phyloP scores from a whole-genome alignment of 2,797 vertebrate genomes.

The Aselliscus stoliczkanus region DNA sequence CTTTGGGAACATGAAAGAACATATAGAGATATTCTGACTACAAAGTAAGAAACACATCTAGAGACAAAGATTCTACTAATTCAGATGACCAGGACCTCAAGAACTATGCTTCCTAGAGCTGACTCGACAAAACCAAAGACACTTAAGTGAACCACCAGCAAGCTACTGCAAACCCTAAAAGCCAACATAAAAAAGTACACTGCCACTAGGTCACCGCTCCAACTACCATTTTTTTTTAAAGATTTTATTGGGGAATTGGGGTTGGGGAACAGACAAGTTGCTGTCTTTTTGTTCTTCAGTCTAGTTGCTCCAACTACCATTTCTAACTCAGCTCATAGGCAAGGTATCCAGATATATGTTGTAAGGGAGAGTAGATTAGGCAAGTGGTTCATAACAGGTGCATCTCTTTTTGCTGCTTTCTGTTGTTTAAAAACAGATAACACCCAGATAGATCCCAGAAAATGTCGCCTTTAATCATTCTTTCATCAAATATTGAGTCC shows the following conservation, averaged over 20 bases:
- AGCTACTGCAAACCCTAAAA: not conserved
- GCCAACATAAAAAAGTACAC: not conserved
- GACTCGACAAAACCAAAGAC: conserved; percentile 15
- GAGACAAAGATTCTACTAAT: not conserved
- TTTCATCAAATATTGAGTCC: conserved; percentile 20
- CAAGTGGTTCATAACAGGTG: not conserved
- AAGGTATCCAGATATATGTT: not conserved
- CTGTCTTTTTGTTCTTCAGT: too few relatives aligned
- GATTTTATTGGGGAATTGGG: too few relatives aligned
- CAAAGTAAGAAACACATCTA: conserved; percentile 10
- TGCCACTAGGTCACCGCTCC: not conserved
- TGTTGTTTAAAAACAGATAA: not conserved
- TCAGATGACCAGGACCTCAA: not conserved
- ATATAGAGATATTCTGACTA: not conserved
- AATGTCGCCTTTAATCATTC: not conserved
- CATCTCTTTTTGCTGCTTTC: not conserved
- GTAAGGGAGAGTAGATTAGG: not conserved
- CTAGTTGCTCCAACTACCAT: not conserved
- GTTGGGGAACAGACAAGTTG: too few relatives aligned
- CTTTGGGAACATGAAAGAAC: not conserved
- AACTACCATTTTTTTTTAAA: too few relatives aligned
- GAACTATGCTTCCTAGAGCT: not conserved
- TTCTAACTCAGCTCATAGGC: not conserved
- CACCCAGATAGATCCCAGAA: not conserved
- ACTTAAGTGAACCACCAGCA: not conserved